Evolutionary conservation across 2,888 invertebrate genomes (phyloP).

Genomic region (Anoplius nigerrimus): DNA sequence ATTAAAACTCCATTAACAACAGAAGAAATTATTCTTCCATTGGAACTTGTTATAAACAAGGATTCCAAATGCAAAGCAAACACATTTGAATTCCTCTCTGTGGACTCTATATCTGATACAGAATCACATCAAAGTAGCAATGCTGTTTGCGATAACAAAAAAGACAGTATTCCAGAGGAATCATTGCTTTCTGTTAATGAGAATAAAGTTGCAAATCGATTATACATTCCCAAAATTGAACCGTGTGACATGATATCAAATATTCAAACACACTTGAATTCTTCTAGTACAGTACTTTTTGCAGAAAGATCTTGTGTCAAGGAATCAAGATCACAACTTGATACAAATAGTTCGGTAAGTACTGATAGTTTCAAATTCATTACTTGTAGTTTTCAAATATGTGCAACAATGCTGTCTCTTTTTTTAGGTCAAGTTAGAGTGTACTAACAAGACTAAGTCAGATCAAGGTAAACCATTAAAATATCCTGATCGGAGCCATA

Average conservation of each 20-base stretch:
- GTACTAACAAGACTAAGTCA: conserved; percentile 16
- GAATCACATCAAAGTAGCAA: conserved; percentile 17
- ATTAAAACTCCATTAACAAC: conserved; percentile 4
- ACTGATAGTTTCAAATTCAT: not conserved
- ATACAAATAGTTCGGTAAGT: conserved; percentile 12
- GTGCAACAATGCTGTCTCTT: not conserved
- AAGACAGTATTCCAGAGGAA: conserved; percentile 12
- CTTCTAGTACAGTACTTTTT: not conserved
- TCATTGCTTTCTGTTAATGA: conserved; percentile 7
- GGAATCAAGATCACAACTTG: too few species aligned
- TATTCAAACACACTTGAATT: conserved; percentile 25
- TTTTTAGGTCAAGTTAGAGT: conserved; percentile 30
- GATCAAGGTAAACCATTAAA: conserved; percentile 39
- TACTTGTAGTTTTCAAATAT: not conserved
- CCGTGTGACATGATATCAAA: conserved; percentile 26
- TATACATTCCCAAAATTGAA: conserved; percentile 38
- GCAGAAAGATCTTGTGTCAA: not conserved
- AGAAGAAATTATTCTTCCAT: conserved; percentile 46
- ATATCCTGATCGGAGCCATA: conserved; percentile 62
- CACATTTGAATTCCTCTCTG: conserved; percentile 20
- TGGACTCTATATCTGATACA: conserved; percentile 8
- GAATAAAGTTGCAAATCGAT: conserved; percentile 14
- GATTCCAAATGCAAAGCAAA: conserved; percentile 28
- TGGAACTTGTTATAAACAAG: conserved; percentile 57
- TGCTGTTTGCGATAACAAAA: conserved; percentile 9